Evolutionary conservation across 1,140 invertebrate species (phyloP), one percentile per base, ranked within the genome.

Genomic region (Daktulosphaira vitifoliae): DNA sequence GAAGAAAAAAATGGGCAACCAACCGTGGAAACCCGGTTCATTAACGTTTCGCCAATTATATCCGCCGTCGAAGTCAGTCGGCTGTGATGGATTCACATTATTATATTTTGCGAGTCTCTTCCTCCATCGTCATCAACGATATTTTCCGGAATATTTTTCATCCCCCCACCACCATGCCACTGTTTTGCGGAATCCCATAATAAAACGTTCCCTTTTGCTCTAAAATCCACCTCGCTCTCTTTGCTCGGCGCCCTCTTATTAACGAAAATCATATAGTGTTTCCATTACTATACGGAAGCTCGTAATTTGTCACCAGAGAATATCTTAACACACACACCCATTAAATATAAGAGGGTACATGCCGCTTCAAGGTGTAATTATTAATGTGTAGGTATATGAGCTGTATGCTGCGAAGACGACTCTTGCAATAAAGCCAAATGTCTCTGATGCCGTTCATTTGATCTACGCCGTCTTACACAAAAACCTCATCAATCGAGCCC

Each of bases 131-230:
- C n/a, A 23, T 46, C 38, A 62, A 62, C 20, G 56, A 62, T 62
- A 62, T 62, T 62, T 62, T 62, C 56, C 42, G 56, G 56, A 62
- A 62, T 62, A 62, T 62, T 62, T 62, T 62, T 62, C 56, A 62
- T 16, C 38, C 53, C 39, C 13, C 25, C 39, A n/a, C 20, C 18
- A n/a, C 33, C 52, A 11, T 29, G 29, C 29, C 29, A 11, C 29
- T 33, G 29, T 11, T 6, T 7, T 2, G 5, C 15, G 22, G 8
- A 13, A 39, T 25, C 23, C 23, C 39, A 9, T 18, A 44, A 44
- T 44, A 56, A 56, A 62, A 62, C 56, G 29, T 16, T n/a, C 37
- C 52, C 33, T 39, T 23, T 54, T 8, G 29, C 37, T 16, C 22
- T 20, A 18, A 13, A 13, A 44, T 44, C n/a, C 42, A 15, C 1